phyloP scores from a whole-genome alignment of 1,140 invertebrate species.

The Solenopsis invicta region DNA sequence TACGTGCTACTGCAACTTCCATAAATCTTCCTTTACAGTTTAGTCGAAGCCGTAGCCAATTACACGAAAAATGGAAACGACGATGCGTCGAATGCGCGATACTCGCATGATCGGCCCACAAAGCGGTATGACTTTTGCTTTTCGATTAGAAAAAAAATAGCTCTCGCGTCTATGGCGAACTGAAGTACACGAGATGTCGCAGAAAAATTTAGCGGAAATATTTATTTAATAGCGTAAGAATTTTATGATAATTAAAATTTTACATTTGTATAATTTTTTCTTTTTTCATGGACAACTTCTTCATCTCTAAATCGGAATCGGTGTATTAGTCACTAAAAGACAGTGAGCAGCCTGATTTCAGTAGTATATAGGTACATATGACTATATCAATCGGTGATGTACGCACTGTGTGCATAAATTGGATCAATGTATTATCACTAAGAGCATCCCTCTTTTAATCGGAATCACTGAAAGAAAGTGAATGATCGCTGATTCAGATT shows the following conservation, averaged over 20 bases:
- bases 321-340: too few species aligned
- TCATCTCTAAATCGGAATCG: too few species aligned
- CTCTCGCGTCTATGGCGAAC: not conserved
- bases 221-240: not conserved
- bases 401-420: too few species aligned
- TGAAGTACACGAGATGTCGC: not conserved
- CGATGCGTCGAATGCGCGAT: not conserved
- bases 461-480: too few species aligned
- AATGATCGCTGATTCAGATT: too few species aligned
- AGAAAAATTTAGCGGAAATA: not conserved
- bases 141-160: not conserved
- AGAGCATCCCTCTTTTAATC: too few species aligned
- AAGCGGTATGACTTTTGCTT: not conserved
- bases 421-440: too few species aligned
- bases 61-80: slow-evolving; percentile 33
- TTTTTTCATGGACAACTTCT: not conserved
- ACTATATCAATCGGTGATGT: too few species aligned
- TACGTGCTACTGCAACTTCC: slow-evolving; percentile 37
- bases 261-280: not conserved
- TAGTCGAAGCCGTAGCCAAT: slow-evolving; percentile 22
- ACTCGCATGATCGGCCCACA: not conserved
- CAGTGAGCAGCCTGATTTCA: too few species aligned
- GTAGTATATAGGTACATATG: too few species aligned
- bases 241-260: not conserved
- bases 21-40: slow-evolving; percentile 56